phyloP scores from a whole-genome alignment of 2,797 vertebrate species.

The Agapornis canus region DNA sequence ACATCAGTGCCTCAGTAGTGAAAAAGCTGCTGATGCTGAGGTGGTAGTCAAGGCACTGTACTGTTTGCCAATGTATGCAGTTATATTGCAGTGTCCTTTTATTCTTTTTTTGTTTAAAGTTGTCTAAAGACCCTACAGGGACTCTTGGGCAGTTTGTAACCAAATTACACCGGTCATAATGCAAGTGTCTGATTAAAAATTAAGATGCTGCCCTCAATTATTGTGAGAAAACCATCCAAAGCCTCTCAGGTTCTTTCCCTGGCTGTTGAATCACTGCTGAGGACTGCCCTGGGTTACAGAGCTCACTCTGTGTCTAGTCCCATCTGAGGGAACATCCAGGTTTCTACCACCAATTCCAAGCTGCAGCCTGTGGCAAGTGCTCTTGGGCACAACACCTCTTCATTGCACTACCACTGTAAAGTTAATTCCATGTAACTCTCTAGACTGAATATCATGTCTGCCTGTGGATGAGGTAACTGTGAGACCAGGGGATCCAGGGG shows the following conservation, averaged over 20 bases:
- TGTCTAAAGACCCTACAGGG: background rate
- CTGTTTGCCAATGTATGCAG: background rate
- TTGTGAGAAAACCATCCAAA: background rate
- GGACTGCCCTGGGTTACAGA: background rate
- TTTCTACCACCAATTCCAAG: background rate
- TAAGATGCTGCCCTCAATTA: background rate
- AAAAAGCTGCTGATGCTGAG: background rate
- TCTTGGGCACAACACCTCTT: background rate
- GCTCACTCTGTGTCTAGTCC: background rate
- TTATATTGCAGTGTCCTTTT: background rate
- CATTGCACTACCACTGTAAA: background rate
- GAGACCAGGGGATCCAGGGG: fast-evolving
- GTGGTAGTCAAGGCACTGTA: background rate
- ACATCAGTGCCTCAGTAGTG: background rate
- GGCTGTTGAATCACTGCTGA: background rate
- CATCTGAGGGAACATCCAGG: background rate
- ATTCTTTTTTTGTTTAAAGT: background rate
- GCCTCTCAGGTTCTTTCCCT: background rate
- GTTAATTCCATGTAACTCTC: background rate
- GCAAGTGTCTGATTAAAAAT: conserved; percentile 25
- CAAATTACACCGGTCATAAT: background rate
- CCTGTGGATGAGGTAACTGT: background rate
- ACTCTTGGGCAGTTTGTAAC: background rate
- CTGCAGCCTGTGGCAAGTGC: background rate
- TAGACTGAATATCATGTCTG: background rate